A percentile compares a stretch with the other conserved stretches of the same genome.
Evolutionary conservation across 2,797 vertebrate species (phyloP).

Genomic region (Euthynnus affinis): DNA sequence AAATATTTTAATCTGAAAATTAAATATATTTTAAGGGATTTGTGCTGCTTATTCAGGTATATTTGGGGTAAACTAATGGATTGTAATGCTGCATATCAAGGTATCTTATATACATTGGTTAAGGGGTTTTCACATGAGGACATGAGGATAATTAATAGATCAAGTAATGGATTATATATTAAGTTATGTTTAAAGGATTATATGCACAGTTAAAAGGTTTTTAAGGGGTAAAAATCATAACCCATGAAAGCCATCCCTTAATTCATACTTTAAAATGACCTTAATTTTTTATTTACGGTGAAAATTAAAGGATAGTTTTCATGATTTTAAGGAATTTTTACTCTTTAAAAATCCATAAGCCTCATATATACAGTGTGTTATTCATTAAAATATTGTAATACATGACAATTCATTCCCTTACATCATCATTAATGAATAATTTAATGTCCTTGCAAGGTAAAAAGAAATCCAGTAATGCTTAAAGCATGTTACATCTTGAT

Average conservation of each 20-base stretch:
- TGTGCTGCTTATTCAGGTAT: background rate
- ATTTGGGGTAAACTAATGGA: too few relatives aligned
- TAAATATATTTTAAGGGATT: background rate
- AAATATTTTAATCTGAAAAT: background rate
- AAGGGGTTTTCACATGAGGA: too few relatives aligned
- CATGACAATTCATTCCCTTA: background rate
- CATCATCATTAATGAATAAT: background rate
- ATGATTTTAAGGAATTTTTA: background rate
- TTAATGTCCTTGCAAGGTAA: background rate
- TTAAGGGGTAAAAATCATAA: too few relatives aligned
- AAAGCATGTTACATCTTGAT: background rate
- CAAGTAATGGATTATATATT: too few relatives aligned
- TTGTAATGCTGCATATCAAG: too few relatives aligned
- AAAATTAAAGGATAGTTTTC: too few relatives aligned
- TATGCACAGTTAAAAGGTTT: background rate
- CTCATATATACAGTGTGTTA: background rate
- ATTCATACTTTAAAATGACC: background rate
- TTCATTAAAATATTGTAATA: background rate
- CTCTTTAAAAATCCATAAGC: background rate
- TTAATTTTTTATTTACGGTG: background rate
- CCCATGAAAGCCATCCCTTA: background rate
- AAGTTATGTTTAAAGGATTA: background rate
- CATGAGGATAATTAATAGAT: too few relatives aligned
- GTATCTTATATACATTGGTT: too few relatives aligned
- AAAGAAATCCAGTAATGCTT: background rate